A percentile compares a stretch with the other conserved stretches of the same genome.
Conservation (phyloP, 2,113 vertebrate species). For the Siniperca chuatsi region DNA sequence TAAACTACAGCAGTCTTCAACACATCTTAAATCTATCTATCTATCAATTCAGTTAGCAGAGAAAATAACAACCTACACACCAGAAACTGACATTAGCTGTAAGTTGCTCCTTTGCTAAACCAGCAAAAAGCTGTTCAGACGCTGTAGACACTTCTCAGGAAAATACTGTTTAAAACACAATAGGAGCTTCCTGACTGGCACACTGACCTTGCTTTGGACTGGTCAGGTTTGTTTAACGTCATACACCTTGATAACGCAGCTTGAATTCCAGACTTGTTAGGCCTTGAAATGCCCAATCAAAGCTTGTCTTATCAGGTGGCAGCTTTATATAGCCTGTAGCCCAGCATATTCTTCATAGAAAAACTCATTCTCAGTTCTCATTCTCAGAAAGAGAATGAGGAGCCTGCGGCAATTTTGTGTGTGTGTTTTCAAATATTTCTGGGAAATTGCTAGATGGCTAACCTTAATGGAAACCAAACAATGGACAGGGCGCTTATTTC, state of each 20-base stretch:
- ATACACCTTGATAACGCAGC: slow-evolving; percentile 69
- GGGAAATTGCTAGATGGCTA: neutral
- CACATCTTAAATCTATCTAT: neutral
- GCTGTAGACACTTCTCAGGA: neutral
- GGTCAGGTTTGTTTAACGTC: slow-evolving; percentile 53
- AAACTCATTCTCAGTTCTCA: neutral
- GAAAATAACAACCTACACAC: neutral
- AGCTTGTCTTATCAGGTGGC: slow-evolving; percentile 33
- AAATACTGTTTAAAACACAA: slow-evolving; percentile 23
- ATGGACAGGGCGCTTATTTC: neutral
- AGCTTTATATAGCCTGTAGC: slow-evolving; percentile 38
- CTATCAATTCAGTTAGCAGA: neutral
- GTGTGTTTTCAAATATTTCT: neutral
- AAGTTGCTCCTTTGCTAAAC: neutral
- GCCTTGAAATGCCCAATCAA: slow-evolving; percentile 57
- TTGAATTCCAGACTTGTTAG: slow-evolving; percentile 52
- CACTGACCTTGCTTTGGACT: slow-evolving; percentile 63
- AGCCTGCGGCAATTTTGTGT: slow-evolving; percentile 7
- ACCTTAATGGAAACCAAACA: slow-evolving; percentile 8
- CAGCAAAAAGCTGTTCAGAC: neutral
- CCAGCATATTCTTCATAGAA: neutral
- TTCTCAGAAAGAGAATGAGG: slow-evolving; percentile 3
- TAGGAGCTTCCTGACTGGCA: slow-evolving; percentile 23
- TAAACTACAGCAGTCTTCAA: neutral
- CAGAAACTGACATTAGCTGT: neutral